Evolutionary conservation across 1,140 invertebrate genomes (phyloP), one percentile per base, ranked within the genome.

Genomic region (Stratiolaelaps scimitus): DNA sequence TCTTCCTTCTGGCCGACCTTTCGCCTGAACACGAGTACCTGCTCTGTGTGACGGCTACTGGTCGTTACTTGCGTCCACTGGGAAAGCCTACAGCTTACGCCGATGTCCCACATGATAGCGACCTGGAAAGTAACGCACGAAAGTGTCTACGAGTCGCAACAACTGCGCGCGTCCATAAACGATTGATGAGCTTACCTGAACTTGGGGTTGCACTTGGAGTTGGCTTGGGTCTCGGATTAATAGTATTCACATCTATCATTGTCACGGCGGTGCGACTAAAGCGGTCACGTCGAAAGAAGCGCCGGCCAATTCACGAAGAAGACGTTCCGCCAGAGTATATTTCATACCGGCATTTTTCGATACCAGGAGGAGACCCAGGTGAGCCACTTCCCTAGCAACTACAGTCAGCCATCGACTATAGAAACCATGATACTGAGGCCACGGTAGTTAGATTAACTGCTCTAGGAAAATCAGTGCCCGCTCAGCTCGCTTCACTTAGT

Each of bases 181-280:
- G 67, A 13, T 64, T 66, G 30, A 69, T 72, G 60, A 67, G 70
- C 43, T 47, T 72, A 34, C 70, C 71, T 15, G 71, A 69, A 66
- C 76, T 92, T 19, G 87, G 87, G 20, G 80, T 91, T 43, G 87
- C 90, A 65, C 83, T 90, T 6, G 88, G 88, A 43, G 85, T 84
- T 72, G 86, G 85, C 68, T 83, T 90, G 80, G 87, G 87, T 66
- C 85, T 88, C 72, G 81, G 88, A 20, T 85, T 90, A 7, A 88
- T 91, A 71, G 79, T 91, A 20, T 82, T 88, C 0, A 78, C 89
- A 67, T 83, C 89, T 1, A 85, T 86, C 1, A 82, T 86, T 29
- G 77, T 90, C n/a, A 86, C 86, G 20, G 89, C 88, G 73, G 81
- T 89, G 69, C 88, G 89, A 73, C 81, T 88, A 26, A 60, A 60